phyloP scores from a whole-genome alignment of 2,113 vertebrate genomes.

The Hyaena hyaena region DNA sequence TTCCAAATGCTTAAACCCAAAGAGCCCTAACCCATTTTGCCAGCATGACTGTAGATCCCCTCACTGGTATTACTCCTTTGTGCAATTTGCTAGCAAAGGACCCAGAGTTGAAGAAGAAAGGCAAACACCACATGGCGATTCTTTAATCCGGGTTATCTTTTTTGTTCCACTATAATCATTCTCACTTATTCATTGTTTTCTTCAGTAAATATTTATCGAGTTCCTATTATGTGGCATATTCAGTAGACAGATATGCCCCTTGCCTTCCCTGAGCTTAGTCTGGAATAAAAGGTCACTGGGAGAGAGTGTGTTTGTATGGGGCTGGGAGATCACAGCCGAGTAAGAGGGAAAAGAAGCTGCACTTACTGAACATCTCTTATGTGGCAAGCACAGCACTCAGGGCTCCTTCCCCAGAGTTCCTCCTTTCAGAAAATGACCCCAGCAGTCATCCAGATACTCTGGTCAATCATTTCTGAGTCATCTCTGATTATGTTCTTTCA shows the following conservation, averaged over 20 bases:
- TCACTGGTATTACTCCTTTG: not conserved
- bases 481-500: not conserved
- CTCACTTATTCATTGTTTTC: not conserved
- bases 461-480: not conserved
- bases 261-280: not conserved
- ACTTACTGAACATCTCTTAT: not conserved
- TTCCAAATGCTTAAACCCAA: not conserved
- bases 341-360: not conserved
- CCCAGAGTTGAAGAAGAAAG: not conserved
- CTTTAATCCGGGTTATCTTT: not conserved
- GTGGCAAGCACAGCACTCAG: not conserved
- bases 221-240: not conserved
- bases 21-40: not conserved
- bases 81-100: not conserved
- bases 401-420: not conserved
- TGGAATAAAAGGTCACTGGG: not conserved
- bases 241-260: not conserved
- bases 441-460: not conserved
- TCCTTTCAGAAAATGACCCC: not conserved
- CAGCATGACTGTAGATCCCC: not conserved
- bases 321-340: not conserved
- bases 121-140: not conserved
- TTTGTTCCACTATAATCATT: not conserved
- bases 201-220: not conserved
- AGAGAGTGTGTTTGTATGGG: not conserved